phyloP scores from a whole-genome alignment of 2,888 invertebrate genomes.

The Noctua pronuba region DNA sequence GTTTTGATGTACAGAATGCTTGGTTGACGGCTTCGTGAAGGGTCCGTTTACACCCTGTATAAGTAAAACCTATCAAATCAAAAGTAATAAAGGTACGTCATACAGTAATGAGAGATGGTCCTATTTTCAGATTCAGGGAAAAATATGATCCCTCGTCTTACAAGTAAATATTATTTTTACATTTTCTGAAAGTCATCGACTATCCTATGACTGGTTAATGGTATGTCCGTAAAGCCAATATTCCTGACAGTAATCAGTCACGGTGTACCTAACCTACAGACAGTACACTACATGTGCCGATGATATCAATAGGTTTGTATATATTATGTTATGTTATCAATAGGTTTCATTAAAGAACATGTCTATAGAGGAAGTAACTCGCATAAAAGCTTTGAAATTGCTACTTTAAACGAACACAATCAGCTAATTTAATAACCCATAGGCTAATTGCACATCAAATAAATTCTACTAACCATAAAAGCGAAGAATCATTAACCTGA shows the following conservation, averaged over 20 bases:
- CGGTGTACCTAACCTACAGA: neutral
- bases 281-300: neutral
- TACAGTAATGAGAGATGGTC: neutral
- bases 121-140: neutral
- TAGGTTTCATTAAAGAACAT: too few relatives aligned
- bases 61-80: neutral
- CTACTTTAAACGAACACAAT: conserved; percentile 17
- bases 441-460: conserved; percentile 29
- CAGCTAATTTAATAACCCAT: conserved; percentile 41
- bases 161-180: neutral
- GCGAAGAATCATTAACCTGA: conserved; percentile 43
- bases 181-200: neutral
- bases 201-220: too few relatives aligned
- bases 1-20: too few relatives aligned
- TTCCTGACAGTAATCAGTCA: neutral
- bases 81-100: neutral
- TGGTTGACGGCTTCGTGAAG: too few relatives aligned
- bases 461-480: conserved; percentile 29
- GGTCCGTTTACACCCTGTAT: too few relatives aligned
- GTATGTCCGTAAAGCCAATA: neutral
- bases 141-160: neutral
- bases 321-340: too few relatives aligned
- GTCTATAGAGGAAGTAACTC: neutral
- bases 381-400: neutral
- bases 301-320: too few relatives aligned